A percentile compares a stretch with the other conserved stretches of the same genome.
Evolutionary conservation across 1,140 invertebrate genomes (phyloP).

Genomic region (Heterodera schachtii): DNA sequence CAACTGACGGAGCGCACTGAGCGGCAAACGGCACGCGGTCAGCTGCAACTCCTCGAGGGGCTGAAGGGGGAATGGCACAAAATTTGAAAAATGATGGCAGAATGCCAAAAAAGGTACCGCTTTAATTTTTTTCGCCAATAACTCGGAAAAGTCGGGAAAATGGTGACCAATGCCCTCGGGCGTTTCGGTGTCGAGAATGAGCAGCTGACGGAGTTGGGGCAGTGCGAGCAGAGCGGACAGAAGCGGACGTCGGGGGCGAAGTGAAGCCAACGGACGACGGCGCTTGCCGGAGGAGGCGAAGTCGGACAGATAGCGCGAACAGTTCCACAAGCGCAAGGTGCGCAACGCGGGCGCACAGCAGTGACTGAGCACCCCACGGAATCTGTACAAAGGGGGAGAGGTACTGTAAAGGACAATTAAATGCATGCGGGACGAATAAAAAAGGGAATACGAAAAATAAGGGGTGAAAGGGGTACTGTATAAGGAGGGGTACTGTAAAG

Average conservation of each 20-base stretch:
- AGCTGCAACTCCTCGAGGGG: conserved; percentile 41
- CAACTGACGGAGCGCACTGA: conserved; percentile 38
- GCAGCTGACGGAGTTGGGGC: conserved; percentile 27
- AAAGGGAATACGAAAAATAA: too few relatives aligned
- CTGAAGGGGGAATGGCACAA: not conserved
- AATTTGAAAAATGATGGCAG: not conserved
- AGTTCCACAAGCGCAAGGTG: conserved; percentile 47
- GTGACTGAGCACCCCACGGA: not conserved
- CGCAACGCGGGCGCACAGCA: conserved; percentile 13
- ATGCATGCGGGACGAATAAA: too few relatives aligned
- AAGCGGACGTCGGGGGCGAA: conserved; percentile 36
- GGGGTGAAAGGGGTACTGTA: too few relatives aligned
- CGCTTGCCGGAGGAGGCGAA: conserved; percentile 34
- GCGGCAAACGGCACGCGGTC: conserved; percentile 43
- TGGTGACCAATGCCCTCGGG: not conserved
- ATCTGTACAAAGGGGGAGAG: not conserved
- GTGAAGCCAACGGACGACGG: not conserved
- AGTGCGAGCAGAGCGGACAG: conserved; percentile 34
- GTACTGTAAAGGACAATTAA: too few relatives aligned
- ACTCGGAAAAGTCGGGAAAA: conserved; percentile 32
- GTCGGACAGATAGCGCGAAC: conserved; percentile 38
- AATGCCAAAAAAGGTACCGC: not conserved
- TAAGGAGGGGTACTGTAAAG: too few relatives aligned
- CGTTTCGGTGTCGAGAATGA: conserved; percentile 37
- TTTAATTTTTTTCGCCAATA: conserved; percentile 31